phyloP scores from a whole-genome alignment of 2,113 vertebrate species.

The Brienomyrus longianalis region DNA sequence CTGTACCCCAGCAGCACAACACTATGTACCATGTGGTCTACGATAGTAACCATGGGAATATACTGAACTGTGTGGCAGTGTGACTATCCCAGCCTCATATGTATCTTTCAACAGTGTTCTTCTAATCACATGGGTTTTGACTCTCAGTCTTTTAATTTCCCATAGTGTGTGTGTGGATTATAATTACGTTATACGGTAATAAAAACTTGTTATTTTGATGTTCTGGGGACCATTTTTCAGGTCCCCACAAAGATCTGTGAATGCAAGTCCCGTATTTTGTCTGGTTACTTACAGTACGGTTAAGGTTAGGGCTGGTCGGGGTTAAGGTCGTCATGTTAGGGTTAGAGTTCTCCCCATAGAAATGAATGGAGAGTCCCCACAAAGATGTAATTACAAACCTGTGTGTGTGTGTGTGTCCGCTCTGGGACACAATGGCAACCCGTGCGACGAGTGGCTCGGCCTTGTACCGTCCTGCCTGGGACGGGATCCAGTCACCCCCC shows the following conservation, averaged over 20 bases:
- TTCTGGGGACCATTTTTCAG: no score
- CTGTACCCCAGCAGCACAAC: not conserved
- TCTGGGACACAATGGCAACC: not conserved
- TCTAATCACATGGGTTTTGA: not conserved
- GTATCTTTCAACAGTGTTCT: not conserved
- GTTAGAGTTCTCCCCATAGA: no score
- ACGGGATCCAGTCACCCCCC: not conserved
- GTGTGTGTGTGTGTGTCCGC: no score
- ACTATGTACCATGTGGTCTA: not conserved
- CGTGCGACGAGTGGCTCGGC: not conserved
- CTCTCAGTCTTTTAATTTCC: not conserved
- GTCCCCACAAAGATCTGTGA: no score
- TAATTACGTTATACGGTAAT: no score
- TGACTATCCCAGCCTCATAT: not conserved
- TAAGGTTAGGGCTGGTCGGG: no score
- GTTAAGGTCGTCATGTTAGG: no score
- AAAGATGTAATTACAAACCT: no score
- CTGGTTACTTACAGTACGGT: no score
- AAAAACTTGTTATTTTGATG: no score
- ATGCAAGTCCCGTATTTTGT: no score
- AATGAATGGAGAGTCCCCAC: no score
- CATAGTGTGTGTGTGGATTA: not conserved
- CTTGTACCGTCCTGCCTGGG: not conserved
- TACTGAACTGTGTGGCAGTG: not conserved
- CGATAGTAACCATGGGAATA: not conserved